Base-by-base conservation (phyloP, 2,113 vertebrate species). In the Passer domesticus region DNA sequence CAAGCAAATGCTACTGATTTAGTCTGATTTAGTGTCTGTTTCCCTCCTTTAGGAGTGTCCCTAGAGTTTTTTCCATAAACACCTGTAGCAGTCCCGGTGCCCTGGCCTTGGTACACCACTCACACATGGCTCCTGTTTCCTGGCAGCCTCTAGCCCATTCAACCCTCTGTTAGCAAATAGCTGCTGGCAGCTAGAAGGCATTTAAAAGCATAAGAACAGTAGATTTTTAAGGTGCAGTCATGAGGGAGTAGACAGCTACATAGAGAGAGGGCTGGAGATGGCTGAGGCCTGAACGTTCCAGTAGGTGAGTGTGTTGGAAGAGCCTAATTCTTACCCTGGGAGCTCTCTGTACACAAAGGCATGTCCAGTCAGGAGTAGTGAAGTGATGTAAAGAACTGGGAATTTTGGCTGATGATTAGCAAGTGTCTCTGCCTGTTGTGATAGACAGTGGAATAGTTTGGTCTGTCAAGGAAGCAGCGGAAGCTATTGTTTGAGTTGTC, bases 401-500 rank as follows among this genome's bases (percentile, higher is more conserved):
- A 95, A 74, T 92, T 90, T 76, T 90, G 93, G 94, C 93, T 76
- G 78, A 73, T 50, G 33, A 62, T 53, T 82, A 87, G 53, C 7
- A 92, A 66, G 43, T 46, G 28, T 47, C 62, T 74, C 35, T 66
- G 70, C 50, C 60, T 87, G 53, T 19, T 87, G 50, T 66, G 44
- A 58, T 37, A 85, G 89, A 13, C 22, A 10, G 30, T 58, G 80
- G 76, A 89, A 64, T 88, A 76, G 84, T 94, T 89, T 82, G 58
- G 44, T 85, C 60, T 86, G 47, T 50, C 37, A 56, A 93, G 47
- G 68, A 87, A 92, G 63, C n/a, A 50, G 74, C 2, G 75, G 93
- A 94, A 97, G 50, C 87, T 69, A 82, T 74, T 96, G 86, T 95
- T 95, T 95, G 89, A 94, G 52, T 85, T 50, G 35, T 55, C 73